Percentiles rank a stretch among this genome's conserved stretches.
phyloP scores from a whole-genome alignment of 2,888 invertebrate species.

The Lepeophtheirus nordmannii region DNA sequence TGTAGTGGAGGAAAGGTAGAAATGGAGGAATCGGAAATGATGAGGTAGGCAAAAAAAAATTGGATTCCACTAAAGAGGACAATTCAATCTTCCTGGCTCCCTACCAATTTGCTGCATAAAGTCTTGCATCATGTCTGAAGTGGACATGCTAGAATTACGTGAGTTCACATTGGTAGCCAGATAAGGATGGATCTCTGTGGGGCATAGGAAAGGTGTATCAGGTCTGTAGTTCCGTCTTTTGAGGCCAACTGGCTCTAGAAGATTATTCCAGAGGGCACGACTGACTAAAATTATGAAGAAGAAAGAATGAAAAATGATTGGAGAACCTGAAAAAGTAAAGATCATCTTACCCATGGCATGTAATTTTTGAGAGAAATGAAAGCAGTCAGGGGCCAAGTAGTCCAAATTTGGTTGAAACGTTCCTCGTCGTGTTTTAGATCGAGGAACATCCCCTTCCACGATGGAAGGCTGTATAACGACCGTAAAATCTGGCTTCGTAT shows the following conservation, averaged over 20 bases:
- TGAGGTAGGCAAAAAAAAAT: background rate
- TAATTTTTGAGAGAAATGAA: conserved; percentile 46
- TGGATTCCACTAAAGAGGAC: background rate
- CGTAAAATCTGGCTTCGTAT: conserved; percentile 42
- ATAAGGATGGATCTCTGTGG: conserved; percentile 43
- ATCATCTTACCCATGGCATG: conserved; percentile 42
- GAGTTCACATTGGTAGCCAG: conserved; percentile 43
- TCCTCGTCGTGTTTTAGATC: conserved; percentile 22
- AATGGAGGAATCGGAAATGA: background rate
- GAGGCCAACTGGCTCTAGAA: conserved; percentile 41
- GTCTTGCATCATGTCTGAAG: background rate
- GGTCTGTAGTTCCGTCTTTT: conserved; percentile 35
- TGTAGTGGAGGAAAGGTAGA: background rate
- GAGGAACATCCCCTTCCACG: conserved; percentile 26
- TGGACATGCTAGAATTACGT: background rate
- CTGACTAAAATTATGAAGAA: conserved; percentile 34
- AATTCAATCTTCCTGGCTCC: background rate
- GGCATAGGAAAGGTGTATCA: conserved; percentile 47
- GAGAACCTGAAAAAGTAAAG: background rate
- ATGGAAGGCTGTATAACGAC: conserved; percentile 42
- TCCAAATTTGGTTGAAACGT: conserved; percentile 36
- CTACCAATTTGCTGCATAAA: background rate
- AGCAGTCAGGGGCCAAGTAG: conserved; percentile 46
- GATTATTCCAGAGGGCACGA: conserved; percentile 46
- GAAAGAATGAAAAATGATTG: background rate